Base-by-base conservation (phyloP, 2,797 vertebrate genomes). In the Moxostoma hubbsi region DNA sequence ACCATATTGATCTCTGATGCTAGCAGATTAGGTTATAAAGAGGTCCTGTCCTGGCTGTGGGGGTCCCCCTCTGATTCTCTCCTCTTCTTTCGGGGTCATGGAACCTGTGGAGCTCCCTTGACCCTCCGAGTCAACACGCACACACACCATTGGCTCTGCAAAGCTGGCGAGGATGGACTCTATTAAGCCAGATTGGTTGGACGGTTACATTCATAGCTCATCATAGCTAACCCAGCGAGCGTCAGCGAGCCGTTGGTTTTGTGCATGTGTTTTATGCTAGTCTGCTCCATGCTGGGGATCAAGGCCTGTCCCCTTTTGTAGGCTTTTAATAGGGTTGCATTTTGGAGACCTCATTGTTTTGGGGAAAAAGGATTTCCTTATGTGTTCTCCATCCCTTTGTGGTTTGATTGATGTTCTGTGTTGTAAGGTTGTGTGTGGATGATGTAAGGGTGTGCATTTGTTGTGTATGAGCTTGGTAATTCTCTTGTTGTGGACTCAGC, bases 21-120 rank as follows among this genome's bases (percentile, higher is more conserved):
- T 93, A 92, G 94, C 94, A 96, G 95, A 97, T 98, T 97, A 96
- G 95, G 95, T 93, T 90, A 94, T 94, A 96, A 96, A 96, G 90
- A 81, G 69, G 92, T 94, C 93, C 95, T 93, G 89, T 95, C 92
- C 88, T 93, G 90, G 88, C 95, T 92, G 95, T 89, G 87, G 95
- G 96, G 92, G 90, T 90, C 92, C 91, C 64, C 82, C 82, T 63
- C 92, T 91, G 91, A 91, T 94, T 95, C 95, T 94, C 92, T 88
- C 91, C 90, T 93, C 91, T 93, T 94, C 93, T 93, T 97, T 94
- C 90, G 92, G 93, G 96, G 97, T 98, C 97, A 98, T 86, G 87
- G 95, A 96, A 94, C 94, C 95, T 94, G 93, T 95, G 93, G 94
- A 92, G 89, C 88, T 75, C 72, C 50, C 13, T 13, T 81, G 82